Conservation (phyloP, 2,113 vertebrate genomes). For the Ophthalmolycus amberensis region DNA sequence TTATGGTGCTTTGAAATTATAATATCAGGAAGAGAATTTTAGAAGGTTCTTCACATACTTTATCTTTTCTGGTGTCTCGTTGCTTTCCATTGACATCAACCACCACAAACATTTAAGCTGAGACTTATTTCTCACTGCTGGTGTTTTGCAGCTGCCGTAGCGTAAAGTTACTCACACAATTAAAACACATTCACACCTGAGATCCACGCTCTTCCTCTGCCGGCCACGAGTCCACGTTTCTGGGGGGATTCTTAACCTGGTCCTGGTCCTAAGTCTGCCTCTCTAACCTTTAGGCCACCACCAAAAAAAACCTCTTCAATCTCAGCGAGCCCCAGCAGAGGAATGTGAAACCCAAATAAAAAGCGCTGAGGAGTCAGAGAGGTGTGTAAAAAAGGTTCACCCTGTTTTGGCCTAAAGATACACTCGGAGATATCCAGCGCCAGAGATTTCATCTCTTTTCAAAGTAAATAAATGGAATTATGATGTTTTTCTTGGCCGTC, state of each 20-base stretch:
- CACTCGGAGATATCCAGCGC: slow-evolving; percentile 65
- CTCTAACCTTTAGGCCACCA: slow-evolving; percentile 49
- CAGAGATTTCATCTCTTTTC: slow-evolving; percentile 79
- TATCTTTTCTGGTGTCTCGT: not conserved
- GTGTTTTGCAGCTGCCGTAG: not conserved
- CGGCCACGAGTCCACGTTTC: slow-evolving; percentile 12
- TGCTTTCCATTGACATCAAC: not conserved
- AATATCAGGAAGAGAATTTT: not conserved
- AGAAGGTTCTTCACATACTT: no score
- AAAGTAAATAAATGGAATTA: slow-evolving; percentile 80
- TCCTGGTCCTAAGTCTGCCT: slow-evolving; percentile 27
- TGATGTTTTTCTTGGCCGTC: slow-evolving; percentile 79
- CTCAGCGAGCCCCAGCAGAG: slow-evolving; percentile 48
- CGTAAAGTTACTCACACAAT: not conserved
- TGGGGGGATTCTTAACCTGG: slow-evolving; percentile 4
- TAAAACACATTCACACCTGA: slow-evolving; percentile 14
- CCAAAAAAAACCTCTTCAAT: not conserved
- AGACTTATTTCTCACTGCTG: not conserved
- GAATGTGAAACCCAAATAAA: slow-evolving; percentile 78
- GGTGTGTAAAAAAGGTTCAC: slow-evolving; percentile 45
- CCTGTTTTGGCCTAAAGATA: slow-evolving; percentile 66
- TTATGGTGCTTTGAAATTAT: not conserved
- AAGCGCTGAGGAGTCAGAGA: slow-evolving; percentile 40
- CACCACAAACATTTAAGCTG: not conserved
- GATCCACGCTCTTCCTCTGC: slow-evolving; percentile 20